Base-by-base conservation (phyloP, 2,113 vertebrate species). In the Danionella cerebrum region DNA sequence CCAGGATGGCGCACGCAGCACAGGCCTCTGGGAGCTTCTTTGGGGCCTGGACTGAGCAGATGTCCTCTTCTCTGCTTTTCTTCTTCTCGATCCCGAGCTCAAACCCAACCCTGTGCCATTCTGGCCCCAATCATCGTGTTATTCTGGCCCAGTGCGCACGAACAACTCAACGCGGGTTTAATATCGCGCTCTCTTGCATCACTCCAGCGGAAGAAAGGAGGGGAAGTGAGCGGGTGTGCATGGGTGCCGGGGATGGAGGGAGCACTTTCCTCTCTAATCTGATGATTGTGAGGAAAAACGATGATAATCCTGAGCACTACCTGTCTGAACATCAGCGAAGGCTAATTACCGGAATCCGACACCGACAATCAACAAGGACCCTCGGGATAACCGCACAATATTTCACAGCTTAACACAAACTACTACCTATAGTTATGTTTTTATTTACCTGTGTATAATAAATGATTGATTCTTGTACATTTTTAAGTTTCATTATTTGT, bases 81-180 rank as follows among this genome's bases (percentile, higher is more conserved):
- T 91, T 91, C 91, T 91, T 89, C 89, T 91, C 5, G 7, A 90
- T 91, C 88, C 88, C 92, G 92, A 90, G 92, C 93, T 92, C 89
- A 91, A 66, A 60, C n/a, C n/a, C n/a, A 93, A 93, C 95, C 92
- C 92, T 93, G 93, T 91, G 91, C 90, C 92, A 86, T 93, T 93
- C 88, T 89, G 86, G 81, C 90, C 86, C 93, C 93, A 96, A 98
- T 97, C 92, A 93, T 88, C 93, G 92, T 88, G 91, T 98, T 98
- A 98, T 94, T 95, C 93, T 91, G 92, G 92, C 89, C 92, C 92
- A 91, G 86, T 94, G 93, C 93, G 85, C 94, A 94, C 87, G 89
- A 95, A 97, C 93, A 98, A 98, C n/a, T n/a, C n/a, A n/a, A n/a
- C 94, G 94, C 89, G 85, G 81, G 87, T 85, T 93, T 91, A 90